These are phyloP conservation scores for Andricus curvator DNA, from an alignment of 2,888 invertebrate genomes.

Conservation along the genomic window DNA sequence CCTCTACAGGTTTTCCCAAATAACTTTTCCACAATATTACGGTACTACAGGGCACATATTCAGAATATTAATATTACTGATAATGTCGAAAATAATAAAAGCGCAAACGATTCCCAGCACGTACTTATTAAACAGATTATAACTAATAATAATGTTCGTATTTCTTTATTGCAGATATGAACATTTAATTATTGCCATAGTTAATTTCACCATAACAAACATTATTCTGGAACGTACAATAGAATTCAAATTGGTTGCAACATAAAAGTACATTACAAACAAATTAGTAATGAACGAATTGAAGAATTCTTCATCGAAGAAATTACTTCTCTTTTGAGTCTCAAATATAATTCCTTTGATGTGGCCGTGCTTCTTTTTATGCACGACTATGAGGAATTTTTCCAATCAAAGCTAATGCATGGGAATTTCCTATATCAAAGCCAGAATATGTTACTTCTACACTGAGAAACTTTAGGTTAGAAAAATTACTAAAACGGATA, in stretches of 20 bases:
- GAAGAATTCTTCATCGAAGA: background rate
- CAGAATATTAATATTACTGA: too few species aligned
- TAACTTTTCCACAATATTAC: too few species aligned
- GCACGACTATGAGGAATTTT: slow-evolving; percentile 58
- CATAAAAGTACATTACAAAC: background rate
- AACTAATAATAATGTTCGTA: background rate
- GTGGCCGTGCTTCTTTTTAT: slow-evolving; percentile 60
- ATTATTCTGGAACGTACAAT: background rate
- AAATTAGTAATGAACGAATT: background rate
- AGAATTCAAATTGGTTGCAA: background rate
- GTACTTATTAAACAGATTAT: too few species aligned
- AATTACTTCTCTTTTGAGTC: slow-evolving; percentile 17
- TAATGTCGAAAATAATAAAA: too few species aligned
- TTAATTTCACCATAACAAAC: background rate
- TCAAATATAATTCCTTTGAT: slow-evolving; percentile 68
- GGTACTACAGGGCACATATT: too few species aligned
- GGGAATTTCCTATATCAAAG: slow-evolving; percentile 53
- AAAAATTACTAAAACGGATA: too few species aligned
- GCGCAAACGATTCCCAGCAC: too few species aligned
- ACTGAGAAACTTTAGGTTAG: too few species aligned
- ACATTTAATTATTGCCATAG: background rate
- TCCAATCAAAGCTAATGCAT: slow-evolving; percentile 58
- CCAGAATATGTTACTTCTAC: slow-evolving; percentile 57
- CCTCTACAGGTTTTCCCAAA: too few species aligned
- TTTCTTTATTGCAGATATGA: background rate